phyloP scores from a whole-genome alignment of 2,113 vertebrate species.

The Carlito syrichta region DNA sequence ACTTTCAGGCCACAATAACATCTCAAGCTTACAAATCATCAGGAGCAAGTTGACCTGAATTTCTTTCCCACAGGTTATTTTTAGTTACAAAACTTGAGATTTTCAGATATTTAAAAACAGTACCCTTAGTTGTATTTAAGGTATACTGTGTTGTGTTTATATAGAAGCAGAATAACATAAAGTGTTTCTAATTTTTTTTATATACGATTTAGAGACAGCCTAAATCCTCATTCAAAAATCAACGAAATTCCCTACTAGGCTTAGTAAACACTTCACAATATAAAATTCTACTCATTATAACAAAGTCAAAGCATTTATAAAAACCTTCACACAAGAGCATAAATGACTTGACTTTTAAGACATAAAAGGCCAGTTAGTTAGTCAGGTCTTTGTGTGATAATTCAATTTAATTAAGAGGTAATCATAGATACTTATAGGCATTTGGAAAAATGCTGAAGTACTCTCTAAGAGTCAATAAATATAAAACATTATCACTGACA shows the following conservation, averaged over 20 bases:
- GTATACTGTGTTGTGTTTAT: neutral
- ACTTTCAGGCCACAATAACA: neutral
- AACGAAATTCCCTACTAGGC: neutral
- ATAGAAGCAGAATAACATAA: neutral
- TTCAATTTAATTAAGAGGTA: neutral
- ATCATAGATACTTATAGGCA: neutral
- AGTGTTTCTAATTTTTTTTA: neutral
- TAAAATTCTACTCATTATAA: neutral
- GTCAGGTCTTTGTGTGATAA: neutral
- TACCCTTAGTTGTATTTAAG: neutral
- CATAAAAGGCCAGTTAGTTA: neutral
- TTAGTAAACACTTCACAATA: conserved; percentile 12
- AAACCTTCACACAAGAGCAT: neutral
- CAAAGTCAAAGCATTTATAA: neutral
- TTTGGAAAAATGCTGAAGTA: neutral
- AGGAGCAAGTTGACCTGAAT: neutral
- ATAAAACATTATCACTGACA: neutral
- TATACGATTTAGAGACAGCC: neutral
- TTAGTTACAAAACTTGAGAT: neutral
- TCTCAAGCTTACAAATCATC: neutral
- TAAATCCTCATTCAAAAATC: conserved; percentile 3
- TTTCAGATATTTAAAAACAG: neutral
- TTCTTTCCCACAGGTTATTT: neutral
- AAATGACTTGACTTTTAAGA: neutral
- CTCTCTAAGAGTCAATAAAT: neutral